A percentile compares a stretch with the other conserved stretches of the same genome.
Evolutionary conservation across 2,888 invertebrate genomes (phyloP).

Genomic region (Tetragonisca angustula): DNA sequence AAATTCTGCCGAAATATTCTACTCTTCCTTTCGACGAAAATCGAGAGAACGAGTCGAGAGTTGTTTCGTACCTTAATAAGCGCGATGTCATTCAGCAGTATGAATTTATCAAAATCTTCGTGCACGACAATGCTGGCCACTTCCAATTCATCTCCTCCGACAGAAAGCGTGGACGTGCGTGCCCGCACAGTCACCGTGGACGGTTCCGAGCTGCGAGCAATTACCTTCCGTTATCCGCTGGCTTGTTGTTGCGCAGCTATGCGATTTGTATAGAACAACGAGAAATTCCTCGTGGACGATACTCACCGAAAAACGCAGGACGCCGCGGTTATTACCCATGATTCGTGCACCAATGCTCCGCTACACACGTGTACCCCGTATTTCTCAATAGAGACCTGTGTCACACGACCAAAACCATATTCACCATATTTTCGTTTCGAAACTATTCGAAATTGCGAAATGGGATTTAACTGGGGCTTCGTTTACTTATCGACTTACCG

Average conservation of each 20-base stretch:
- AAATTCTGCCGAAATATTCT: neutral
- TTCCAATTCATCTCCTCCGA: constrained; percentile 48
- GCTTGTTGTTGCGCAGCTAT: neutral
- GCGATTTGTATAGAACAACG: constrained; percentile 20
- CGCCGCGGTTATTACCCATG: constrained; percentile 75
- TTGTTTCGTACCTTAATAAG: constrained; percentile 71
- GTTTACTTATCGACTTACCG: too few relatives aligned
- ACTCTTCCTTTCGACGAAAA: neutral
- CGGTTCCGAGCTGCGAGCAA: constrained; percentile 33
- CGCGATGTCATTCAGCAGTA: constrained; percentile 74
- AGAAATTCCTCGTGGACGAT: neutral
- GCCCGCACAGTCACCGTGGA: constrained; percentile 42
- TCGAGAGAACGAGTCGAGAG: neutral
- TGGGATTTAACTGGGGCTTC: neutral
- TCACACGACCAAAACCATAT: neutral
- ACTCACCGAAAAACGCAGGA: constrained; percentile 68
- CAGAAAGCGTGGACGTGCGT: constrained; percentile 15
- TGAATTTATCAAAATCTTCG: constrained; percentile 66
- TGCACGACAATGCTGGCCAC: constrained; percentile 70
- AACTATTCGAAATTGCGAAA: neutral
- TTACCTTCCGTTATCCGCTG: constrained; percentile 30
- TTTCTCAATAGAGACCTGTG: constrained; percentile 72
- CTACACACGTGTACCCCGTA: constrained; percentile 72
- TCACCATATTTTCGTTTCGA: neutral
- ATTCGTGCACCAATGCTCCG: constrained; percentile 74